Base-by-base conservation (phyloP, 2,797 vertebrate species). In the Bucorvus abyssinicus region DNA sequence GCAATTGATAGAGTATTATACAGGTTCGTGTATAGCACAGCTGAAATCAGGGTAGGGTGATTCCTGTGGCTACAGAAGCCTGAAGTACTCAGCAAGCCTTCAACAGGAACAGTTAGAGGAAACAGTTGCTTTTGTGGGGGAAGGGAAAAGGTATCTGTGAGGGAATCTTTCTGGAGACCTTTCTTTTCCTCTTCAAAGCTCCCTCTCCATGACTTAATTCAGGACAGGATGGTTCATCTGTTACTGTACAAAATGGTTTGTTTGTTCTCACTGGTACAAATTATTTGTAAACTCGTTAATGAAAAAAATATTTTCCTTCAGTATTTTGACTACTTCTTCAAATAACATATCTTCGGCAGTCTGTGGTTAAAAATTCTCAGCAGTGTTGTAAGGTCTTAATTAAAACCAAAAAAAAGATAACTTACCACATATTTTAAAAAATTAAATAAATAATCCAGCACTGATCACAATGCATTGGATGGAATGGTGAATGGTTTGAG, bases 401-500 rank as follows among this genome's bases (percentile, higher is more conserved):
- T 98, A 97, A 97, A 97, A 95, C 76, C 38, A 40, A 40, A 96
- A 95, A 95, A 97, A 91, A 97, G 82, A 97, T 96, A 96, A 97
- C 92, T 97, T 97, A 88, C 50, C 75, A 89, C 95, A 86, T 97
- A 96, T 97, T 82, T 95, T 82, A 91, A 96, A 95, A 85, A 92
- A 71, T 40, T 20, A 84, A 81, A 84, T 42, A 75, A 71, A 96
- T 95, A 94, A 96, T 74, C 85, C 87, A 96, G 26, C 90, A 95
- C 96, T 69, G 94, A 97, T 98, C 97, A 94, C 96, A 97, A 92
- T 96, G 75, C 93, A 96, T 95, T 96, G 96, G 95, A 79, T 92
- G 96, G 96, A 98, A 97, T 93, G 67, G 95, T 78, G 94, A 97
- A 97, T 85, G 94, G 96, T 97, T 97, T 90, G 89, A 92, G 96